A percentile compares a stretch with the other conserved stretches of the same genome.
These are phyloP conservation scores for Diploptera punctata DNA, from an alignment of 2,888 invertebrate species.

Conservation along the genomic window DNA sequence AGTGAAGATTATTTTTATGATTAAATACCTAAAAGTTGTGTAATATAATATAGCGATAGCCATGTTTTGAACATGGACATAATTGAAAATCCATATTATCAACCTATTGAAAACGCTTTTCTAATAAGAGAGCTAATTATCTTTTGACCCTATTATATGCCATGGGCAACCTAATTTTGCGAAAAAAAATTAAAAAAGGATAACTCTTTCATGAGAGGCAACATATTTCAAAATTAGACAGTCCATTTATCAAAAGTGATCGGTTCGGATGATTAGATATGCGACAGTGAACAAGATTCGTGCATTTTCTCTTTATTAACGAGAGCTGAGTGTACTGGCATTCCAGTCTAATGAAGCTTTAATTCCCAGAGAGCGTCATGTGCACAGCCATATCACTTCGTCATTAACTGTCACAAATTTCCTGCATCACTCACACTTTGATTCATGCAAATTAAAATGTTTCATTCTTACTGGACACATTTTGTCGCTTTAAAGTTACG, in stretches of 20 bases:
- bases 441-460: too few species aligned
- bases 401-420: too few species aligned
- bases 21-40: too few species aligned
- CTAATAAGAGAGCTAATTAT: background rate
- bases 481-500: too few species aligned
- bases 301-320: constrained; percentile 16
- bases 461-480: too few species aligned
- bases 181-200: background rate
- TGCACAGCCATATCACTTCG: background rate
- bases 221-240: constrained; percentile 5
- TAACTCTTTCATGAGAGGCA: background rate
- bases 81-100: background rate
- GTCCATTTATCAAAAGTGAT: constrained; percentile 4
- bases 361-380: constrained; percentile 11
- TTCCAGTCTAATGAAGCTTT: constrained; percentile 32
- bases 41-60: too few species aligned
- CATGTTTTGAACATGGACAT: too few species aligned
- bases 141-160: background rate
- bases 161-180: background rate
- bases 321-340: constrained; percentile 17
- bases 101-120: background rate
- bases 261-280: background rate
- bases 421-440: too few species aligned
- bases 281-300: constrained; percentile 7
- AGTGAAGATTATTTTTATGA: too few species aligned